Conservation (phyloP, 2,113 vertebrate genomes). For the Phainopepla nitens region DNA sequence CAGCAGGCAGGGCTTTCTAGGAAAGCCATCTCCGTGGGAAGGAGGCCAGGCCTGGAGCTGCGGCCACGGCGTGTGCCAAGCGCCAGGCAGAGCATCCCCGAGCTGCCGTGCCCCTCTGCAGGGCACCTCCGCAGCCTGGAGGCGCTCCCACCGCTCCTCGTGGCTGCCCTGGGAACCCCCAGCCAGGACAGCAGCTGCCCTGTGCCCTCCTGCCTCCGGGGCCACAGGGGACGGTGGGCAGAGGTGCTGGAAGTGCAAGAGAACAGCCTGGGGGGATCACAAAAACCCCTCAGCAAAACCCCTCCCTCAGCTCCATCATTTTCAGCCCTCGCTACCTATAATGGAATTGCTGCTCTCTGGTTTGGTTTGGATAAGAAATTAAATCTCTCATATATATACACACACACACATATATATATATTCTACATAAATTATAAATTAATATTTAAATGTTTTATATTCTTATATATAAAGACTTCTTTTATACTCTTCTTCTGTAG, state of each 20-base stretch:
- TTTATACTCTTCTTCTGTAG: background rate
- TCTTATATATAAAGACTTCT: background rate
- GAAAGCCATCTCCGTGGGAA: background rate
- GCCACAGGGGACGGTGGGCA: background rate
- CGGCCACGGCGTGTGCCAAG: background rate
- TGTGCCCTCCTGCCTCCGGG: background rate
- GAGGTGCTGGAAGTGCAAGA: background rate
- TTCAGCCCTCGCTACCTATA: background rate
- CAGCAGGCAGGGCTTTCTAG: background rate
- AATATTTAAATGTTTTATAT: background rate
- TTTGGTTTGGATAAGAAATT: background rate
- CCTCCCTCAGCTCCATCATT: background rate
- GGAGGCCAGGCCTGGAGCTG: background rate
- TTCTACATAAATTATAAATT: background rate
- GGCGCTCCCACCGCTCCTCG: rapidly evolving
- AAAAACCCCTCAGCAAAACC: background rate
- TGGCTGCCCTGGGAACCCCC: background rate
- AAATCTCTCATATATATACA: background rate
- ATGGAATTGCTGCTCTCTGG: background rate
- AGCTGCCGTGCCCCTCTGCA: background rate
- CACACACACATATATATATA: background rate
- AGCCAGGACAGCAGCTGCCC: background rate
- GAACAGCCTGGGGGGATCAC: rapidly evolving
- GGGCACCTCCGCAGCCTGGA: background rate
- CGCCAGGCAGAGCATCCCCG: rapidly evolving